phyloP scores from a whole-genome alignment of 2,113 vertebrate species.

The Micronisus gabar region DNA sequence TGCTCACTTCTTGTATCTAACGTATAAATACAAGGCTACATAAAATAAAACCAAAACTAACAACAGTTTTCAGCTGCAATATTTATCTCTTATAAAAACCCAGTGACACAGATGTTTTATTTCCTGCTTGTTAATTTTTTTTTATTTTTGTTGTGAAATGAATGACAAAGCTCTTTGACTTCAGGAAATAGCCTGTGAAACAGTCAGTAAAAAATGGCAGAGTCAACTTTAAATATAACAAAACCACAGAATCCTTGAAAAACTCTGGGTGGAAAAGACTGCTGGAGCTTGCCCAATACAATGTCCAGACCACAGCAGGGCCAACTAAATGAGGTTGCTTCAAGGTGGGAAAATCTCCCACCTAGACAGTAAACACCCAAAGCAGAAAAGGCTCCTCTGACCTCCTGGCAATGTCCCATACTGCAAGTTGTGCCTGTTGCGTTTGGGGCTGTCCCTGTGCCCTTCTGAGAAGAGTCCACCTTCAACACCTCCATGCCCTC shows the following conservation, averaged over 20 bases:
- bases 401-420: neutral
- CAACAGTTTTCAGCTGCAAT: neutral
- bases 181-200: neutral
- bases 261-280: neutral
- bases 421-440: neutral
- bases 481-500: neutral
- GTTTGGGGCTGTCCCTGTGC: neutral
- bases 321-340: neutral
- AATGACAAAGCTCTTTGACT: neutral
- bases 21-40: neutral
- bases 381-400: neutral
- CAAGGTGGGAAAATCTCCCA: neutral
- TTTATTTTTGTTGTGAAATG: neutral
- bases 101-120: neutral
- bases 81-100: neutral
- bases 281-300: neutral
- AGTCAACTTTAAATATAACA: neutral
- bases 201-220: neutral
- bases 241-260: neutral
- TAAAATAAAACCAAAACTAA: neutral
- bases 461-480: neutral
- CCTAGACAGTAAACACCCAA: neutral
- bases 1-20: neutral
- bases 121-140: neutral
- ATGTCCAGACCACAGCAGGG: neutral